Evolutionary conservation across 2,888 invertebrate species (phyloP).

Genomic region (Ephialtes manifestator): DNA sequence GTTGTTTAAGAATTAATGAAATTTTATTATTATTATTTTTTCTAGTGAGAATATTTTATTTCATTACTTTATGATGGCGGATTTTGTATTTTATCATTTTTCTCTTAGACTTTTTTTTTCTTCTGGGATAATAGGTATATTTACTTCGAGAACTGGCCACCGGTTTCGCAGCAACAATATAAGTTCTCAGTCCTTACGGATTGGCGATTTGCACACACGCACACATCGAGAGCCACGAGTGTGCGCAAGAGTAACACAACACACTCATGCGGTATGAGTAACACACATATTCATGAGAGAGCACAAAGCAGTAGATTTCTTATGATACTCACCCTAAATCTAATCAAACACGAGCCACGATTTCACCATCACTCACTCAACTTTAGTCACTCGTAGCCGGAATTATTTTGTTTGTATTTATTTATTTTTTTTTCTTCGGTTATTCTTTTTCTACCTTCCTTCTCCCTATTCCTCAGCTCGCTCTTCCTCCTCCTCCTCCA

Average conservation of each 20-base stretch:
- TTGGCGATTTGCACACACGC: not conserved
- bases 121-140: not conserved
- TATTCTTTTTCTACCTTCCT: constrained; percentile 5
- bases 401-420: constrained; percentile 6
- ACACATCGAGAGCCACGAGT: not conserved
- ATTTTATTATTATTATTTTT: no score
- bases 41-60: no score
- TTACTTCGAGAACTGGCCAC: constrained; percentile 58
- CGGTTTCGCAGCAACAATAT: constrained; percentile 65
- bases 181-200: constrained; percentile 39
- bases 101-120: not conserved
- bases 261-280: constrained; percentile 8
- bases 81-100: no score
- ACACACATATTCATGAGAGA: constrained; percentile 29
- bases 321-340: constrained; percentile 77
- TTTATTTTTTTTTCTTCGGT: not conserved
- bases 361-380: constrained; percentile 79
- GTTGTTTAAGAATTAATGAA: no score
- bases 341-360: constrained; percentile 78
- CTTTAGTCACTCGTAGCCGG: constrained; percentile 73
- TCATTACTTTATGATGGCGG: no score
- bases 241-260: constrained; percentile 9
- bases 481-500: constrained; percentile 61
- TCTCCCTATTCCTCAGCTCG: constrained; percentile 54
- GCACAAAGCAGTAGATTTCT: constrained; percentile 40